These are phyloP conservation scores for Neomorphus geoffroyi DNA, from an alignment of 2,797 vertebrate genomes.

Conservation along the genomic window DNA sequence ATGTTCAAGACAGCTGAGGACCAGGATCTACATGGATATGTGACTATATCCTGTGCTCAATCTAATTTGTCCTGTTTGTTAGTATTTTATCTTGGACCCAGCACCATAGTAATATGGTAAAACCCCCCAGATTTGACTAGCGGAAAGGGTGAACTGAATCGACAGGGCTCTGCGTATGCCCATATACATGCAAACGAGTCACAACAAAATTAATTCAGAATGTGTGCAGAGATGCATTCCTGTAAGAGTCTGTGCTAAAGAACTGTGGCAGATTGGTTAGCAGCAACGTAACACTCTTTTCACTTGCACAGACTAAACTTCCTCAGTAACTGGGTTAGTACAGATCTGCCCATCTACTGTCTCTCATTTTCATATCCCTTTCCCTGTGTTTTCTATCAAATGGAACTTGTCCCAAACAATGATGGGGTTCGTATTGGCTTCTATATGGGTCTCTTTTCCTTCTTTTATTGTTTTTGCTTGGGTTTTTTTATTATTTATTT, in stretches of 20 bases:
- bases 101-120: background rate
- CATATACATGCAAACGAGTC: background rate
- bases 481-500: background rate
- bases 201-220: background rate
- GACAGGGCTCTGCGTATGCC: background rate
- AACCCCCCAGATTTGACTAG: background rate
- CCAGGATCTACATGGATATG: background rate
- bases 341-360: background rate
- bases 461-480: background rate
- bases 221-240: background rate
- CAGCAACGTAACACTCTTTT: background rate
- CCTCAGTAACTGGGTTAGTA: background rate
- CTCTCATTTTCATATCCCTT: background rate
- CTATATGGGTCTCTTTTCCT: background rate
- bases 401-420: background rate
- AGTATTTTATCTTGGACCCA: background rate
- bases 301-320: accelerated
- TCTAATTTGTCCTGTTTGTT: background rate
- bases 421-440: background rate
- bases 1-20: background rate
- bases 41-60: background rate
- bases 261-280: background rate
- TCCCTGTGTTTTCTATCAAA: background rate
- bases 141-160: background rate
- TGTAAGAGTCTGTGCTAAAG: background rate